Conservation (phyloP, 2,113 vertebrate species). For the Halcyon malimbica region DNA sequence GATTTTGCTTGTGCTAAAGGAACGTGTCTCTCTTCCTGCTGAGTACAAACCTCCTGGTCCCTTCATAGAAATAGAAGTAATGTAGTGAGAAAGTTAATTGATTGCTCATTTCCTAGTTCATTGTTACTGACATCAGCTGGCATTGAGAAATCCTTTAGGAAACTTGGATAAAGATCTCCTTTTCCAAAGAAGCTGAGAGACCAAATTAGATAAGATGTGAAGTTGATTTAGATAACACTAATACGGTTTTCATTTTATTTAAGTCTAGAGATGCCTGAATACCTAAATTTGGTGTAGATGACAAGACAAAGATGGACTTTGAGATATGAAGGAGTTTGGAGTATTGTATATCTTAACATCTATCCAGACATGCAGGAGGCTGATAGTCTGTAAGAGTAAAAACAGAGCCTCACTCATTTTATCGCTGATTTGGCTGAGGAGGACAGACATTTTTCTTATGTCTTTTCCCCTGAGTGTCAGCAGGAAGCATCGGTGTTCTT, state of each 20-base stretch:
- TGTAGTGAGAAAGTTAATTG: background rate
- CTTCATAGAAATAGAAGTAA: background rate
- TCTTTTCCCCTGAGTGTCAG: background rate
- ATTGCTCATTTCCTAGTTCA: background rate
- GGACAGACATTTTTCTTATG: background rate
- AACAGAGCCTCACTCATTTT: slow-evolving; percentile 7
- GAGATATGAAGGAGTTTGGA: background rate
- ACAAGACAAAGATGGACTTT: background rate
- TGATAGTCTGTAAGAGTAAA: background rate
- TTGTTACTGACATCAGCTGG: background rate
- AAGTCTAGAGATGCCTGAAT: background rate
- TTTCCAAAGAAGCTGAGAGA: background rate
- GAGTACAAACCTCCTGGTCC: background rate
- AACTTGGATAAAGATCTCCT: background rate
- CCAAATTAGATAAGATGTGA: background rate
- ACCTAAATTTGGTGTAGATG: background rate
- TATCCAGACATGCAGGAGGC: background rate
- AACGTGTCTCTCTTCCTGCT: background rate
- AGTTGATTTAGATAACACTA: background rate
- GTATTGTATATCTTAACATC: background rate
- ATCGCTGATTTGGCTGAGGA: background rate
- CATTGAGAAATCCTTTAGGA: slow-evolving; percentile 35
- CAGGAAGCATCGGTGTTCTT: background rate
- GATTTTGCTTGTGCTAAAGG: background rate
- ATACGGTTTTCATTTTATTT: background rate